phyloP scores from a whole-genome alignment of 2,113 vertebrate species.

The Mystacornis crossleyi region DNA sequence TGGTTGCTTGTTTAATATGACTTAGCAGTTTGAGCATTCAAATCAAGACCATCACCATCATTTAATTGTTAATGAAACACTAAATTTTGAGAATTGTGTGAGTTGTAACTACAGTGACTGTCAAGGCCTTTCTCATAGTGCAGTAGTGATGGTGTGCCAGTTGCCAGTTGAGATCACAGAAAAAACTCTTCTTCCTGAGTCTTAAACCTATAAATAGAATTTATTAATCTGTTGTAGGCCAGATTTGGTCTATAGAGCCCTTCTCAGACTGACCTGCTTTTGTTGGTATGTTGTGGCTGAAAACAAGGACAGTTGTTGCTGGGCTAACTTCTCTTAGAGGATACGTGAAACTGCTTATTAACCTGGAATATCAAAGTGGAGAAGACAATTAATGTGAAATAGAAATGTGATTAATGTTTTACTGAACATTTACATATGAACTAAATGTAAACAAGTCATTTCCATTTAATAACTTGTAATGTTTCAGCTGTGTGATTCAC shows the following conservation, averaged over 20 bases:
- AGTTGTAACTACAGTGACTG: neutral
- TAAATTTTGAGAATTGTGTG: neutral
- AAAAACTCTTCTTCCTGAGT: neutral
- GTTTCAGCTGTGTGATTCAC: neutral
- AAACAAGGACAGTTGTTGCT: neutral
- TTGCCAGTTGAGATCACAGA: neutral
- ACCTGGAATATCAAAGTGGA: neutral
- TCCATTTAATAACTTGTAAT: neutral
- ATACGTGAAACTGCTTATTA: neutral
- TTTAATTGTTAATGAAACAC: neutral
- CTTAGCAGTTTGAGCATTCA: neutral
- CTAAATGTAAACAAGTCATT: neutral
- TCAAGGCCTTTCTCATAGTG: neutral
- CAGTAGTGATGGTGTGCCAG: neutral
- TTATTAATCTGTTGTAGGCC: neutral
- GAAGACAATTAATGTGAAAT: neutral
- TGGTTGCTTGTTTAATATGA: neutral
- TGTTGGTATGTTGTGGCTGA: neutral
- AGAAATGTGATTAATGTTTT: neutral
- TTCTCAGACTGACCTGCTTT: neutral
- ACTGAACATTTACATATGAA: neutral
- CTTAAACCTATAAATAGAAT: neutral
- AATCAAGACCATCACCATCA: neutral
- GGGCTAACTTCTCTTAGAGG: neutral
- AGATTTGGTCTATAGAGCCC: neutral